Evolutionary conservation across 2,113 vertebrate species (phyloP).

Genomic region (Bubo scandiacus): DNA sequence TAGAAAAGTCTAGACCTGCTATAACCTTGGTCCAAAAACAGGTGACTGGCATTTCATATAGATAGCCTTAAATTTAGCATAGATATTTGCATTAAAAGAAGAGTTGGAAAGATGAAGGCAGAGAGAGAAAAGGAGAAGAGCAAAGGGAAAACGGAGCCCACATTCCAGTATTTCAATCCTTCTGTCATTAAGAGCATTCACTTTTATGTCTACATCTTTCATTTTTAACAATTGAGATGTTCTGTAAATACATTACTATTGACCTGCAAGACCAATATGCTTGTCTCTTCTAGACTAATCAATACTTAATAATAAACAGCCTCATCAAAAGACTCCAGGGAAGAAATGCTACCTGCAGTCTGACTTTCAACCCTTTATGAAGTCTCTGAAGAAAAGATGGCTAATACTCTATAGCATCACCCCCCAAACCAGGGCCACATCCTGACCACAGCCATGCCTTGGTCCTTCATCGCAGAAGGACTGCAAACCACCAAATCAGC

Average conservation of each 20-base stretch:
- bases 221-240: slow-evolving; percentile 13
- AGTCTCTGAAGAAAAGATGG: not conserved
- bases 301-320: not conserved
- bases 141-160: not conserved
- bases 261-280: not conserved
- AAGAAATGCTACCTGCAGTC: not conserved
- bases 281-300: not conserved
- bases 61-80: not conserved
- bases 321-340: not conserved
- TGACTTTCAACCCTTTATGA: not conserved
- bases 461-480: not conserved
- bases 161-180: not conserved
- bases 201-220: slow-evolving; percentile 15
- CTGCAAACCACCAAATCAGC: not conserved
- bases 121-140: not conserved
- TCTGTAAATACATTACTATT: slow-evolving; percentile 26
- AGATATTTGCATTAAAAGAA: not conserved
- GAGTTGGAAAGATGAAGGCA: not conserved
- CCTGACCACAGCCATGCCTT: not conserved
- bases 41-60: not conserved
- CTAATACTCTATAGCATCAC: not conserved
- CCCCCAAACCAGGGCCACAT: not conserved
- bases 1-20: not conserved
- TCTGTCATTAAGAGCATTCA: not conserved
- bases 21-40: not conserved